Base-by-base conservation (phyloP, 2,797 vertebrate species). In the Hephaestus fuliginosus region DNA sequence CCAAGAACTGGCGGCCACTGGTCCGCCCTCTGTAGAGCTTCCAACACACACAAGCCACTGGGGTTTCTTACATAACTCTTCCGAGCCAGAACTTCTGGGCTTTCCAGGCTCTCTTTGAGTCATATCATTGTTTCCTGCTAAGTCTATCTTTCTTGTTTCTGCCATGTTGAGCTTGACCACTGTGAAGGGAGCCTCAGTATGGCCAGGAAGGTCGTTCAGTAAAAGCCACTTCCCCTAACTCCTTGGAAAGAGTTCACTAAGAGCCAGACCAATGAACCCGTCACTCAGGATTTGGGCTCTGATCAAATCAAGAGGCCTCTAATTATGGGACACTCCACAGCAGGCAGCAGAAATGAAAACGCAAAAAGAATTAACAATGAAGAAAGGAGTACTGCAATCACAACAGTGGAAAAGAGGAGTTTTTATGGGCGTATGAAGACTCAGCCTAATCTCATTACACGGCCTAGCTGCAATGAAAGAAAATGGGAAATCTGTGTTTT, bases 61-160 rank as follows among this genome's bases (percentile, higher is more conserved):
- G 70, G 85, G 76, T 89, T 93, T 94, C 91, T 89, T 89, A 91
- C 83, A 90, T 89, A 90, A 84, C 87, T 87, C 87, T 85, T 39
- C 83, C 87, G 81, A 83, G 88, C 88, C 90, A 91, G 82, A 84
- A 77, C 65, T 46, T 70, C 68, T 87, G 73, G 88, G 93, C 86
- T 85, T 79, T 92, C 89, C 86, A 86, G 82, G 68, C 84, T 76
- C 81, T 76, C 74, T 73, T 86, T 87, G 74, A 93, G 81, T 90
- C 87, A 83, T 84, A 82, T 89, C 87, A 91, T 90, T 92, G 89
- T 93, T 92, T 90, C 82, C 77, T 83, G 72, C 81, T 78, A 64
- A 76, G 67, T 75, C 82, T 78, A 76, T 82, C 78, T 74, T 71
- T 77, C 76, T 84, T 72, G 70, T 87, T 83, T 75, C 83, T 78